Base-by-base conservation (phyloP, 2,113 vertebrate species). In the Oriolus oriolus region DNA sequence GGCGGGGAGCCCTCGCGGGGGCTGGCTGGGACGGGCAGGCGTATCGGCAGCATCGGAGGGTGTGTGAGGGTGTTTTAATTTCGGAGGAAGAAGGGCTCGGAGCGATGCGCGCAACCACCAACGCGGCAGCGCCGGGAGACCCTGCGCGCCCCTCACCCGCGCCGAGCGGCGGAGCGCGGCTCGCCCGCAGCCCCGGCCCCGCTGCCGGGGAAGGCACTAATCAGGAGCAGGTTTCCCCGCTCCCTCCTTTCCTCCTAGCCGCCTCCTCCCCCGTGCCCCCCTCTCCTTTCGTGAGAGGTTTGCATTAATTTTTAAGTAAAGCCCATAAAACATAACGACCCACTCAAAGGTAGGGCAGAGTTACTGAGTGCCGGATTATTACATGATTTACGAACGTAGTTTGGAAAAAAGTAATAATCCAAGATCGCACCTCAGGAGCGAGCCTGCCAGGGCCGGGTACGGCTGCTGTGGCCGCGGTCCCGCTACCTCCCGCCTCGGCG, bases 241-340 rank as follows among this genome's bases (percentile, higher is more conserved):
- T 94, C 64, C 9, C 74, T 65, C 14, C 59, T 91, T 87, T 31
- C 59, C 45, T 50, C n/a, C 27, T 41, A 19, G 24, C 26, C 13
- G 5, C 75, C 74, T 39, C 21, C 27, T 31, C 52, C 52, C 17
- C 35, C 22, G 16, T 24, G 8, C 18, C 6, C 82, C 33, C 27
- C 24, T 64, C 64, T 84, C 78, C 49, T 95, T 96, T 97, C 95
- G 95, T 96, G 95, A 97, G 95, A 95, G 86, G 93, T 95, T 97
- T 97, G 96, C 95, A 97, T 97, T 96, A 95, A 93, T 96, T 96
- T 96, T 95, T 95, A 95, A 95, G 94, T 94, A 91, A 93, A 95
- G 88, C 95, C 77, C 90, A 87, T 96, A 97, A 97, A 97, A 96
- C 90, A 28, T 96, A 96, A 96, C 93, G 92, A 96, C 91, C 94